Evolutionary conservation across 2,113 vertebrate genomes (phyloP).

Genomic region (Chloebia gouldiae): DNA sequence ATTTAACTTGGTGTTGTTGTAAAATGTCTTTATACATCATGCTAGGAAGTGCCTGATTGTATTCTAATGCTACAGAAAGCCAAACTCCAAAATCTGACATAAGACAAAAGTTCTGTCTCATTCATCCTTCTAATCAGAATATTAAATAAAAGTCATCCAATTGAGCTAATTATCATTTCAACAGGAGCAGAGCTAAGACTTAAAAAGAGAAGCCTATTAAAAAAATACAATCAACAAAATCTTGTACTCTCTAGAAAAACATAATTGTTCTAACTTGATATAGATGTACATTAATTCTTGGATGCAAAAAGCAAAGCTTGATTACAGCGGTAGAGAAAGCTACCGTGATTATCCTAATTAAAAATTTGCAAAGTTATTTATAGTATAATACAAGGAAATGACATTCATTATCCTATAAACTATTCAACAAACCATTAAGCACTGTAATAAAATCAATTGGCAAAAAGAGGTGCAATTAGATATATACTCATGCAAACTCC

Average conservation of each 20-base stretch:
- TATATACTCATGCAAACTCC: slow-evolving; percentile 56
- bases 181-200: background rate
- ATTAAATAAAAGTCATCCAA: background rate
- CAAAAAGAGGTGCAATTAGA: slow-evolving; percentile 71
- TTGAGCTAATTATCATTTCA: background rate
- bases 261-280: slow-evolving; percentile 26
- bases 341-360: slow-evolving; percentile 69
- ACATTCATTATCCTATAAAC: slow-evolving; percentile 72
- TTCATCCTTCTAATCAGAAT: background rate
- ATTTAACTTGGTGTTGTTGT: background rate
- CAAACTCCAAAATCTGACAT: background rate
- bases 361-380: slow-evolving; percentile 73
- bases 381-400: slow-evolving; percentile 68
- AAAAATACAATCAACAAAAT: background rate
- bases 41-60: background rate
- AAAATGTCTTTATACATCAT: background rate
- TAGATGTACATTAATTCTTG: slow-evolving; percentile 30
- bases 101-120: background rate
- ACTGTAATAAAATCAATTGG: slow-evolving; percentile 71
- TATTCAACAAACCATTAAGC: slow-evolving; percentile 74
- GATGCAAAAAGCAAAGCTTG: slow-evolving; percentile 34
- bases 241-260: slow-evolving; percentile 34
- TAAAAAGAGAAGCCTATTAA: background rate
- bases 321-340: slow-evolving; percentile 49
- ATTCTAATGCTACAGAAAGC: background rate